phyloP scores from a whole-genome alignment of 2,888 invertebrate species.

The Pachymerium ferrugineum region DNA sequence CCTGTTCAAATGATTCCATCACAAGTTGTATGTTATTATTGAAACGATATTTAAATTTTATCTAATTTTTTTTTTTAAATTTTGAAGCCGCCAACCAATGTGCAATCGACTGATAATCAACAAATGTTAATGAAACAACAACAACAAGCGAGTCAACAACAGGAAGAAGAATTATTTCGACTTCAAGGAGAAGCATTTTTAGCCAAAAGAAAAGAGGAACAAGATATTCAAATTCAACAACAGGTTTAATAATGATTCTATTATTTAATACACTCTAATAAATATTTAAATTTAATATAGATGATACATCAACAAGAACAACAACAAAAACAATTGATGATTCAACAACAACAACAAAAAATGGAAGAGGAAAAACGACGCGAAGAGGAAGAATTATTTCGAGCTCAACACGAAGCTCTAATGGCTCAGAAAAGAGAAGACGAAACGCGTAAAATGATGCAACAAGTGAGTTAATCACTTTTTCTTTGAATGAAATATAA shows the following conservation, averaged over 20 bases:
- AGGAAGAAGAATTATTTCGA: slow-evolving; percentile 40
- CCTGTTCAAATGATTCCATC: neutral
- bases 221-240: neutral
- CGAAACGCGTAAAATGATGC: slow-evolving; percentile 3
- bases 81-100: neutral
- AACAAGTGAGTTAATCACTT: neutral
- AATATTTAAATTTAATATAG: neutral
- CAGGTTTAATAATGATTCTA: neutral
- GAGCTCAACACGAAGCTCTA: slow-evolving; percentile 36
- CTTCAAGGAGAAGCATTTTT: slow-evolving; percentile 42
- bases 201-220: slow-evolving; percentile 22
- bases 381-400: slow-evolving; percentile 32
- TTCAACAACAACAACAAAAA: slow-evolving; percentile 20
- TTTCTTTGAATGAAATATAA: neutral
- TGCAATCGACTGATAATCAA: neutral
- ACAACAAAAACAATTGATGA: slow-evolving; percentile 28
- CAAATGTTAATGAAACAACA: slow-evolving; percentile 30
- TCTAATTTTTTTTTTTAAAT: neutral
- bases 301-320: slow-evolving; percentile 25
- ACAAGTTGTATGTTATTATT: neutral
- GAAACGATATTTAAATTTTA: neutral
- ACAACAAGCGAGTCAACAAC: slow-evolving; percentile 32
- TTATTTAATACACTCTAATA: neutral
- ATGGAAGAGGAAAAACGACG: slow-evolving; percentile 31
- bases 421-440: slow-evolving; percentile 41